phyloP scores from a whole-genome alignment of 23 tunicate species.

The Clavelina lepadiformis region DNA sequence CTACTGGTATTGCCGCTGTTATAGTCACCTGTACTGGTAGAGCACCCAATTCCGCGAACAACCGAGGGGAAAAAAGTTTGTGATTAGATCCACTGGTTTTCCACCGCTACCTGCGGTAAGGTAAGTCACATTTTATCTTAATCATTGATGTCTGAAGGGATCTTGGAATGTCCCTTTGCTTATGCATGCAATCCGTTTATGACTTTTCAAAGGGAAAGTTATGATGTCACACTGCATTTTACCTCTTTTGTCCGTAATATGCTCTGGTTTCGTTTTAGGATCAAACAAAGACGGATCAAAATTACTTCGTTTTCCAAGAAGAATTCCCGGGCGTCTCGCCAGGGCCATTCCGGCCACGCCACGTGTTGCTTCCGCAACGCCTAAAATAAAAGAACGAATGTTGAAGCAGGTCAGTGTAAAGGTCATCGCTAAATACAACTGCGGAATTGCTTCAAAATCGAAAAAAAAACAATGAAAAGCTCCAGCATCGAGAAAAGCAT shows the following conservation, averaged over 20 bases:
- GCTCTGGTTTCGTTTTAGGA: constrained; percentile 65
- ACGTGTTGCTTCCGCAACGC: constrained; percentile 10
- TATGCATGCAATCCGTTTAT: too few relatives aligned
- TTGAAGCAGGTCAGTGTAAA: too few relatives aligned
- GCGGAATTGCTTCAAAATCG: not conserved
- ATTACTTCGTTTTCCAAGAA: constrained; percentile 44
- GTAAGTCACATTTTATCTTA: too few relatives aligned
- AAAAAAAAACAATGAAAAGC: not conserved
- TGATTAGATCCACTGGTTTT: constrained; percentile 16
- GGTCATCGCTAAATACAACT: too few relatives aligned
- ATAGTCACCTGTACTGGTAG: constrained; percentile 76
- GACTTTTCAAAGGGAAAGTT: not conserved
- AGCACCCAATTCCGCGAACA: constrained; percentile 65
- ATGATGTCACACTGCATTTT: not conserved
- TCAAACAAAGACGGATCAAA: constrained; percentile 78
- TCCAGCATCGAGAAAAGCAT: not conserved
- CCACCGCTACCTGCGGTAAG: constrained; percentile 42
- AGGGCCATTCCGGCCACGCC: constrained; percentile 13
- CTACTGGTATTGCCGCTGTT: too few relatives aligned
- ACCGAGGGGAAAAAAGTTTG: constrained; percentile 58
- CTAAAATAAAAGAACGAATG: not conserved
- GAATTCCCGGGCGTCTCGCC: constrained; percentile 8
- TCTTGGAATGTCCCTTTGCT: too few relatives aligned
- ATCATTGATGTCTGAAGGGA: too few relatives aligned
- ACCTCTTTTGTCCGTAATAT: constrained; percentile 68